phyloP scores from a whole-genome alignment of 2,113 vertebrate genomes.

The Xenus cinereus region DNA sequence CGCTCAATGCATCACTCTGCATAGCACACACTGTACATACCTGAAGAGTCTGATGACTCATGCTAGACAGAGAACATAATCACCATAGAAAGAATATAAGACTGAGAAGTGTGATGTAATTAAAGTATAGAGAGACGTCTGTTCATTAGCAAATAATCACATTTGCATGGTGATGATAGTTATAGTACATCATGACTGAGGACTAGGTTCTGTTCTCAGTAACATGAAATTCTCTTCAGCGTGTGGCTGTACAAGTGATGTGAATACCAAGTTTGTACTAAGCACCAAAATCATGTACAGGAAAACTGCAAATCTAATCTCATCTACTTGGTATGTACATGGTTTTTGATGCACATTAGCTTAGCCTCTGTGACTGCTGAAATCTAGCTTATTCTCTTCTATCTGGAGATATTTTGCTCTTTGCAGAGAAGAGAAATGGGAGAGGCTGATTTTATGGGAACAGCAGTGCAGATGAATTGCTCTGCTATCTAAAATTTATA shows the following conservation, averaged over 20 bases:
- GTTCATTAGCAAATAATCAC: background rate
- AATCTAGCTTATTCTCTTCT: background rate
- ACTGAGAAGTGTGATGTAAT: background rate
- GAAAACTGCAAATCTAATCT: background rate
- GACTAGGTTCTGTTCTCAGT: background rate
- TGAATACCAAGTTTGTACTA: background rate
- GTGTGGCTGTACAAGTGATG: background rate
- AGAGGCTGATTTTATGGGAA: constrained; percentile 31
- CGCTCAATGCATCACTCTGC: constrained; percentile 11
- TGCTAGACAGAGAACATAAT: background rate
- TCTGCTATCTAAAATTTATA: background rate
- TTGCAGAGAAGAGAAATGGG: background rate
- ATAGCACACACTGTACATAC: background rate
- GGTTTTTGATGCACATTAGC: background rate
- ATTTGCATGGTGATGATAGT: background rate
- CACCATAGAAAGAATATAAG: background rate
- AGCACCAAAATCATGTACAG: background rate
- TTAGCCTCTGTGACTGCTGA: background rate
- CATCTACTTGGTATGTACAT: background rate
- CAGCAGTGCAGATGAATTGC: background rate
- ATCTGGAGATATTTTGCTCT: background rate
- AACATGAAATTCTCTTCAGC: background rate
- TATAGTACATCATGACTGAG: background rate
- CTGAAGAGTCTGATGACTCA: background rate
- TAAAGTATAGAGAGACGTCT: background rate